phyloP scores from a whole-genome alignment of 35 echinoderm and acorn worm species.

The Heliocidaris tuberculata region DNA sequence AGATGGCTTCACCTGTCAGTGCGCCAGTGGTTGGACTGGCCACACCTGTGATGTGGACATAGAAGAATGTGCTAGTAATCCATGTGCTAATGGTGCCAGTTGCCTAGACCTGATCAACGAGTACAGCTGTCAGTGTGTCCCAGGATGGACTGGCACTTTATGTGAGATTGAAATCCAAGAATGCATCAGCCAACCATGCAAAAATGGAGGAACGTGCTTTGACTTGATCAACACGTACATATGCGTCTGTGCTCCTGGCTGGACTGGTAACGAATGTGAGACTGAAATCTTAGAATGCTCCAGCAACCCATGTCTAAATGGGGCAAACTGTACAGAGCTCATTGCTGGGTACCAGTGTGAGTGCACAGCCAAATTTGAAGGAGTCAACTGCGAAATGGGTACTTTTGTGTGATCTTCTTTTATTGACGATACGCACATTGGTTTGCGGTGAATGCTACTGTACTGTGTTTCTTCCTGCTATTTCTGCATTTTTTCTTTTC shows the following conservation, averaged over 20 bases:
- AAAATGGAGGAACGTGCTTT: slow-evolving; percentile 41
- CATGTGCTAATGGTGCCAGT: slow-evolving; percentile 63
- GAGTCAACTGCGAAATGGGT: slow-evolving; percentile 53
- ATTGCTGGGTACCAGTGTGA: slow-evolving; percentile 52
- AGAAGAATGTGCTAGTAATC: slow-evolving; percentile 58
- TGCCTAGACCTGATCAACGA: slow-evolving; percentile 51
- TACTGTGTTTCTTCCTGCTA: background rate
- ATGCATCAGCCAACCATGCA: slow-evolving; percentile 24
- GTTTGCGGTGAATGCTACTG: background rate
- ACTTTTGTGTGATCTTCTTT: background rate
- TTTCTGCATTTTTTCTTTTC: background rate
- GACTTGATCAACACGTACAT: slow-evolving; percentile 50
- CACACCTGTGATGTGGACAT: slow-evolving; percentile 7
- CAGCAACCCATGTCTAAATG: slow-evolving; percentile 62
- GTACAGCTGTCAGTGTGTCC: slow-evolving; percentile 65
- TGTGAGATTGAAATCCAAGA: slow-evolving; percentile 57
- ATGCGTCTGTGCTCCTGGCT: slow-evolving; percentile 63
- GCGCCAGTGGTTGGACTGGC: slow-evolving; percentile 25
- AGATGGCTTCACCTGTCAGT: slow-evolving; percentile 49
- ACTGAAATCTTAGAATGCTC: slow-evolving; percentile 56
- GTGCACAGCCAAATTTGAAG: slow-evolving; percentile 43
- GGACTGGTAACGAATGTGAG: slow-evolving; percentile 51
- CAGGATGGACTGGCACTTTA: slow-evolving; percentile 45
- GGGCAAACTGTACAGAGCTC: slow-evolving; percentile 60
- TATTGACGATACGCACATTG: background rate